phyloP scores from a whole-genome alignment of 2,888 invertebrate species.

The Laothoe populi region DNA sequence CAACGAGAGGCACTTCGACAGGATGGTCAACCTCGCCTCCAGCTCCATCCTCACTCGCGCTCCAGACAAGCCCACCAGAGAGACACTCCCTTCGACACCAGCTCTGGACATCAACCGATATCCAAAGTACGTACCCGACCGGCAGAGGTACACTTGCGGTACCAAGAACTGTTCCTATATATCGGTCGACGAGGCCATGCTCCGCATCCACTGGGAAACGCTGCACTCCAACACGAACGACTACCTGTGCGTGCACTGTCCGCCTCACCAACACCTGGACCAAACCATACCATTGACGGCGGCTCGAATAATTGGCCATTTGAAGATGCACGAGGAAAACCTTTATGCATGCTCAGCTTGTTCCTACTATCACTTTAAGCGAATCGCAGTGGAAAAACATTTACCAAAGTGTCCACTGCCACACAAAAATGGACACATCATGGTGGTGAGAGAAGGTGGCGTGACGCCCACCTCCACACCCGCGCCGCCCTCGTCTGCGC shows the following conservation, averaged over 20 bases:
- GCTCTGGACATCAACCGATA: slow-evolving; percentile 56
- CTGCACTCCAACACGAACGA: slow-evolving; percentile 86
- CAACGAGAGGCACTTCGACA: slow-evolving; percentile 92
- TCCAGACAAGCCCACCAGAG: slow-evolving; percentile 48
- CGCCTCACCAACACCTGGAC: slow-evolving; percentile 80
- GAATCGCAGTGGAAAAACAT: slow-evolving; percentile 88
- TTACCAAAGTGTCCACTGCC: slow-evolving; percentile 68
- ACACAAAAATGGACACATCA: slow-evolving; percentile 81
- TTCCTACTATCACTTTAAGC: slow-evolving; percentile 86
- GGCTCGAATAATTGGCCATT: slow-evolving; percentile 88
- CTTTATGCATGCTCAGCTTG: slow-evolving; percentile 91
- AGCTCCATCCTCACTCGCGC: slow-evolving; percentile 78
- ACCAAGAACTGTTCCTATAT: slow-evolving; percentile 88
- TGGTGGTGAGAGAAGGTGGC: slow-evolving; percentile 54
- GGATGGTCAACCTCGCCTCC: slow-evolving; percentile 93
- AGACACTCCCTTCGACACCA: slow-evolving; percentile 34
- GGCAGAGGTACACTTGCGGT: slow-evolving; percentile 89
- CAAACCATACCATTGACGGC: slow-evolving; percentile 75
- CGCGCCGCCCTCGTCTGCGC: slow-evolving; percentile 47
- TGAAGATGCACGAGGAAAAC: slow-evolving; percentile 89
- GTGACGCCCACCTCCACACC: slow-evolving; percentile 40
- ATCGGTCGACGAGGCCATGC: slow-evolving; percentile 88
- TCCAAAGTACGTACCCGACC: slow-evolving; percentile 81
- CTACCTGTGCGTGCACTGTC: slow-evolving; percentile 90
- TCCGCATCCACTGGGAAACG: slow-evolving; percentile 89